Evolutionary conservation across 92 coral and sea anemone genomes (phyloP).

Genomic region (Umimayanthus chanpuru): DNA sequence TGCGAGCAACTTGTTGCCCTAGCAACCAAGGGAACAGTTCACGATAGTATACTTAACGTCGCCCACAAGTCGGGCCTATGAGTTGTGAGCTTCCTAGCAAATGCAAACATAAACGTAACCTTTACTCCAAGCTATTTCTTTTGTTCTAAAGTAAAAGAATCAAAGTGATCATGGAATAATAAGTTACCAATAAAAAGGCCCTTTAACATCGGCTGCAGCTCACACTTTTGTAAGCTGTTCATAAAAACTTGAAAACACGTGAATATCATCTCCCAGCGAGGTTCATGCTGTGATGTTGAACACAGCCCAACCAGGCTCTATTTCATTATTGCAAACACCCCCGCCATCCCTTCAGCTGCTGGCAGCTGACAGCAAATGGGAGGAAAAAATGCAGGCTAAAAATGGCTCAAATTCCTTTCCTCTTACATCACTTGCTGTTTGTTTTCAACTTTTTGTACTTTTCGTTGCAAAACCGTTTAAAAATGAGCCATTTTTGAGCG

Average conservation of each 20-base stretch:
- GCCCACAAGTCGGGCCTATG: not conserved
- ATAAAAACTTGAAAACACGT: too few species aligned
- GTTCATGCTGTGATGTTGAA: not conserved
- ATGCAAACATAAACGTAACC: not conserved
- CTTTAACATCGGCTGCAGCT: not conserved
- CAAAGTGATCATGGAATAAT: not conserved
- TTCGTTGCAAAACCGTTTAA: not conserved
- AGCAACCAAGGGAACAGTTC: too few species aligned
- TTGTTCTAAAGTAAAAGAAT: not conserved
- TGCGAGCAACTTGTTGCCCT: too few species aligned
- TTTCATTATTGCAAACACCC: not conserved
- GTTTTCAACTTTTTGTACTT: not conserved
- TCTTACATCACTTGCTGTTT: constrained; percentile 14
- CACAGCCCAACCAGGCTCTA: not conserved
- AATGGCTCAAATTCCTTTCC: constrained; percentile 23
- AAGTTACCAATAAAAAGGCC: not conserved
- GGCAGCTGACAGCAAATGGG: constrained; percentile 24
- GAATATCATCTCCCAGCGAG: not conserved
- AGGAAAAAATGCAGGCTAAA: not conserved
- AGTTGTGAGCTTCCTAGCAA: not conserved
- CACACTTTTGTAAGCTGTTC: not conserved
- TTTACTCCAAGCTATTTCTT: not conserved
- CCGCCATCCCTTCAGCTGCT: not conserved
- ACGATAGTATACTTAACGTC: not conserved
- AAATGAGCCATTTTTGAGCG: not conserved